These are phyloP conservation scores for Cyrtonyx montezumae DNA, from an alignment of 2,113 vertebrate species.

Conservation along the genomic window DNA sequence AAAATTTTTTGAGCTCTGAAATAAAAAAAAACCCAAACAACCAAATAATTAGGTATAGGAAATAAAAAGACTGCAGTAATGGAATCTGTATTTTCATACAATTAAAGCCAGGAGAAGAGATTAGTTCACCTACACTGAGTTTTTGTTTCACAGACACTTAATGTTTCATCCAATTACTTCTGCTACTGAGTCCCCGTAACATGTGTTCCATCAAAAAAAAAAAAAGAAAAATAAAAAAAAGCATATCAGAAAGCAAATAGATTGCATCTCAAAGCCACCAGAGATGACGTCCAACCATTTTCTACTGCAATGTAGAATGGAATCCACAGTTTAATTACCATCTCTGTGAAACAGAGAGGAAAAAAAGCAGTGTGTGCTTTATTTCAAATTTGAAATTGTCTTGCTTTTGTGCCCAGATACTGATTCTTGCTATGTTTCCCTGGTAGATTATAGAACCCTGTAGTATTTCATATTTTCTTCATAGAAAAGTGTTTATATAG, in stretches of 20 bases:
- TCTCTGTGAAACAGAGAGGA: background rate
- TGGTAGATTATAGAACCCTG: slow-evolving; percentile 19
- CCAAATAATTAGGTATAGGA: slow-evolving; percentile 5
- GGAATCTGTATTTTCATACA: slow-evolving; percentile 45
- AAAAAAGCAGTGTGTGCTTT: background rate
- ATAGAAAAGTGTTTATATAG: slow-evolving; percentile 15
- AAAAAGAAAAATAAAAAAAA: background rate
- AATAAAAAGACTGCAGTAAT: slow-evolving; percentile 8
- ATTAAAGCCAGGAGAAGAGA: slow-evolving; percentile 35
- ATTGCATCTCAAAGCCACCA: background rate
- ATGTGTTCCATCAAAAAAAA: slow-evolving; percentile 21
- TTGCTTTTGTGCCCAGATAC: slow-evolving; percentile 41
- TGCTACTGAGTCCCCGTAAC: background rate
- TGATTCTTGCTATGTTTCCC: background rate
- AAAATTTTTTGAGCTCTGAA: slow-evolving; percentile 14
- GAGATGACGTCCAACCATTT: background rate
- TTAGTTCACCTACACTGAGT: slow-evolving; percentile 47
- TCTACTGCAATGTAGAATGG: background rate
- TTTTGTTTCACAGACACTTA: slow-evolving; percentile 31
- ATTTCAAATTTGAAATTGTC: slow-evolving; percentile 50
- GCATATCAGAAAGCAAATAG: background rate
- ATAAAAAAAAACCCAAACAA: slow-evolving; percentile 44
- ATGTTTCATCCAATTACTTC: slow-evolving; percentile 43
- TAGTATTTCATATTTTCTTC: slow-evolving; percentile 17
- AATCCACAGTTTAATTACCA: slow-evolving; percentile 35